Conservation (phyloP, 2,888 invertebrate genomes). For the Piscicola geometra region DNA sequence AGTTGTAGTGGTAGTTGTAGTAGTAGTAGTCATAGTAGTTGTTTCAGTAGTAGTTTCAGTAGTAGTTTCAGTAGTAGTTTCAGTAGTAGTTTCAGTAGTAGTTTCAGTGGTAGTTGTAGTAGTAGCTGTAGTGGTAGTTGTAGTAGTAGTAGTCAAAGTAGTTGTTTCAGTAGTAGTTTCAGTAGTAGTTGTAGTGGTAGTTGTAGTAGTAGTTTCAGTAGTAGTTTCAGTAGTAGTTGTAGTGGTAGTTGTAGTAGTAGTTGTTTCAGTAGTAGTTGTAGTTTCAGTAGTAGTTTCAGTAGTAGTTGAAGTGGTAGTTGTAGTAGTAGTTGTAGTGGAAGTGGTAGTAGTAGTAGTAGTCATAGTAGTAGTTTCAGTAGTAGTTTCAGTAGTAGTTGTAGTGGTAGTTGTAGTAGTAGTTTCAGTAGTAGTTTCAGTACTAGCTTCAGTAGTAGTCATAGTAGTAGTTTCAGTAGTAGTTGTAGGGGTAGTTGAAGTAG, state of each 20-base stretch:
- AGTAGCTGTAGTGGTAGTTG: constrained; percentile 10
- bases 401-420: constrained; percentile 32
- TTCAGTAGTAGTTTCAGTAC: constrained; percentile 31
- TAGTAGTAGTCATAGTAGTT: constrained; percentile 29
- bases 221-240: constrained; percentile 37
- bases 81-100: constrained; percentile 37
- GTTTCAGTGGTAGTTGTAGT: neutral
- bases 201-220: constrained; percentile 36
- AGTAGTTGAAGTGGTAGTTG: neutral
- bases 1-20: constrained; percentile 33
- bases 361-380: too few species aligned
- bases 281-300: constrained; percentile 33
- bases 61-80: constrained; percentile 40
- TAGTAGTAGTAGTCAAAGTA: neutral
- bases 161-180: neutral
- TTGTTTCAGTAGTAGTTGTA: constrained; percentile 35
- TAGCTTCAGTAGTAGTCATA: constrained; percentile 22
- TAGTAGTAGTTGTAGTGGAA: too few species aligned
- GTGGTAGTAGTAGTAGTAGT: too few species aligned
- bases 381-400: constrained; percentile 17
- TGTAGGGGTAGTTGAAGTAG: constrained; percentile 37
- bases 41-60: constrained; percentile 36
- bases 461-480: constrained; percentile 36
- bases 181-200: constrained; percentile 22
- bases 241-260: constrained; percentile 36